Conservation (phyloP, 2,888 invertebrate genomes). For the Pachymerium ferrugineum region DNA sequence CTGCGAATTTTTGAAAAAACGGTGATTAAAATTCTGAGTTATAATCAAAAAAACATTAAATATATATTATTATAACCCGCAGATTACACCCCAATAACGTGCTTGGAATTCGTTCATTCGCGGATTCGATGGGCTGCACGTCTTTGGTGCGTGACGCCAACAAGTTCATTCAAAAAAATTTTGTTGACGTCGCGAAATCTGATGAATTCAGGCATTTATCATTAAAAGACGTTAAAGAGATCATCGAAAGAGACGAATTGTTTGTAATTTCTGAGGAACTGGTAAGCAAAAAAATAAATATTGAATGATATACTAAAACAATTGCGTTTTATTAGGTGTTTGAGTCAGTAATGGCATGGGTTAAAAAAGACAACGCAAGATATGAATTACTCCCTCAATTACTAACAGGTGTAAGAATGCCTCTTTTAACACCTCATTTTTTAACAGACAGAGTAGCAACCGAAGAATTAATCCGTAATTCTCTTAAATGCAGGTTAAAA, state of each 20-base stretch:
- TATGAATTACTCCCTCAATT: slow-evolving; percentile 61
- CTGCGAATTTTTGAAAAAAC: slow-evolving; percentile 68
- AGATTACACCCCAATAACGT: slow-evolving; percentile 75
- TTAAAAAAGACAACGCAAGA: slow-evolving; percentile 60
- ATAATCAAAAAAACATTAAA: neutral
- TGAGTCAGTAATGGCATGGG: slow-evolving; percentile 76
- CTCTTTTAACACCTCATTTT: slow-evolving; percentile 72
- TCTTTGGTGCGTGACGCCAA: slow-evolving; percentile 67
- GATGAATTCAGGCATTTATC: slow-evolving; percentile 67
- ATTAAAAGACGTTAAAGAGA: slow-evolving; percentile 59
- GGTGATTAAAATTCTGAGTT: slow-evolving; percentile 54
- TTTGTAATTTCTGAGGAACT: slow-evolving; percentile 70
- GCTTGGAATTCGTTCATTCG: slow-evolving; percentile 70
- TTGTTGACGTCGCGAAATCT: slow-evolving; percentile 66
- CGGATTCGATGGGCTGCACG: slow-evolving; percentile 67
- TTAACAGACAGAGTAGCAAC: slow-evolving; percentile 73
- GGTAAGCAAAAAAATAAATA: slow-evolving; percentile 43
- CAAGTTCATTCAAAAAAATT: slow-evolving; percentile 72
- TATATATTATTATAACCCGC: slow-evolving; percentile 28
- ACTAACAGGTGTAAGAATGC: slow-evolving; percentile 68
- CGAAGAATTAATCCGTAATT: slow-evolving; percentile 68
- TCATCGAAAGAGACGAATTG: slow-evolving; percentile 69
- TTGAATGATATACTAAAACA: neutral
- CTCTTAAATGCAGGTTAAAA: slow-evolving; percentile 65
- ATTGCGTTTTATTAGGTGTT: slow-evolving; percentile 56